phyloP scores from a whole-genome alignment of 2,797 vertebrate species.

The Galagoides demidoff region DNA sequence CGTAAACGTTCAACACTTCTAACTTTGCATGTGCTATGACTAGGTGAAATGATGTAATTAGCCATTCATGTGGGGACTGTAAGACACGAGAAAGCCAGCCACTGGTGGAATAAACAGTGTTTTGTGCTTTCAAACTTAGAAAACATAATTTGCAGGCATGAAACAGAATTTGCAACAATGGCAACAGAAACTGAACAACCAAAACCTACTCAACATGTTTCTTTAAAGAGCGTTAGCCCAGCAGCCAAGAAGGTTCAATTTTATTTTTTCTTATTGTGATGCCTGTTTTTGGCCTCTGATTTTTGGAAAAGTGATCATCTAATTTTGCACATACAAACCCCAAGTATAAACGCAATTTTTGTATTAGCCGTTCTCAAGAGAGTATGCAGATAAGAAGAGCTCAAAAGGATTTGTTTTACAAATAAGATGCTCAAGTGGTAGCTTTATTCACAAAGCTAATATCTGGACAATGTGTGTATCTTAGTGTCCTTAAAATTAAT shows the following conservation, averaged over 20 bases:
- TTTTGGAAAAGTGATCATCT: conserved; percentile 56
- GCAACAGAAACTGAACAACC: conserved; percentile 48
- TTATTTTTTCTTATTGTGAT: conserved; percentile 66
- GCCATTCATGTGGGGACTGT: background rate
- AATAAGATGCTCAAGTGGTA: conserved; percentile 21
- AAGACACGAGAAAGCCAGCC: conserved; percentile 3
- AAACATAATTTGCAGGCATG: conserved; percentile 72
- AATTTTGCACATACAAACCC: conserved; percentile 51
- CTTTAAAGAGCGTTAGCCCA: conserved; percentile 43
- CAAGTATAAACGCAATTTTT: conserved; percentile 38
- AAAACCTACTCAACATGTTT: background rate
- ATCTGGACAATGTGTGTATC: background rate
- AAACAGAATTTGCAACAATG: conserved; percentile 77
- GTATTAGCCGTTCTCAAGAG: background rate
- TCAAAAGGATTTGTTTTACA: conserved; percentile 24
- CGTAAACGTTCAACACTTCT: background rate
- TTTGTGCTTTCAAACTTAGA: conserved; percentile 53
- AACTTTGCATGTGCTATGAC: background rate
- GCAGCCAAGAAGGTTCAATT: conserved; percentile 61
- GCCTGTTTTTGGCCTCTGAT: conserved; percentile 21
- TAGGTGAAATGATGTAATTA: background rate
- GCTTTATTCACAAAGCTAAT: conserved; percentile 43
- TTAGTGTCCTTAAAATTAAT: conserved; percentile 50
- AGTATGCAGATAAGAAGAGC: background rate
- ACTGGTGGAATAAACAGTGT: conserved; percentile 45